Conservation (phyloP, 2,113 vertebrate genomes). For the Ploceus nigricollis region DNA sequence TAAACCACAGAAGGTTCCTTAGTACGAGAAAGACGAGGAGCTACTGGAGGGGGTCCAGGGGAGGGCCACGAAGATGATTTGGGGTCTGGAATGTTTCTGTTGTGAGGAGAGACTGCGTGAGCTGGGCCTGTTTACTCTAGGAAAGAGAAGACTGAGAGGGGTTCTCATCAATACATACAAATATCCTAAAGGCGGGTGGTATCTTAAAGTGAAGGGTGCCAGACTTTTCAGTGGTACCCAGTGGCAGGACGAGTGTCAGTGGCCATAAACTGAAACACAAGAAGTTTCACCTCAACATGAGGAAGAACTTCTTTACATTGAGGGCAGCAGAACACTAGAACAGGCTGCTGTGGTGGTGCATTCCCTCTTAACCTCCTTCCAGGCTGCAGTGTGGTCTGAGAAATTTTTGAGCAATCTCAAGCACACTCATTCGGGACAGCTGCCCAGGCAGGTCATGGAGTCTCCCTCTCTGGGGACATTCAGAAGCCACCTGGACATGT, state of each 20-base stretch:
- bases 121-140: neutral
- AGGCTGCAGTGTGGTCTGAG: neutral
- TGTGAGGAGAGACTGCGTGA: too few relatives aligned
- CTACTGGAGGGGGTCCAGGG: neutral
- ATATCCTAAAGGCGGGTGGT: neutral
- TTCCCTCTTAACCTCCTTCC: neutral
- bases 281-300: neutral
- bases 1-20: fast-evolving
- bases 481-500: neutral
- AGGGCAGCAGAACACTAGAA: neutral
- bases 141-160: too few relatives aligned
- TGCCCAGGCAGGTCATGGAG: neutral
- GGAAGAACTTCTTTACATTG: neutral
- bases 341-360: neutral
- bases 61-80: too few relatives aligned
- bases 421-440: neutral
- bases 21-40: fast-evolving
- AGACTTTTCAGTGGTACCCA: neutral
- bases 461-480: neutral
- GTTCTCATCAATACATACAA: fast-evolving
- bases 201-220: neutral
- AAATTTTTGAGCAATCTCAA: neutral
- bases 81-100: neutral
- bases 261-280: neutral
- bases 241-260: neutral